Evolutionary conservation across 1,140 invertebrate species (phyloP), one percentile per base, ranked within the genome.

Genomic region (Scaptomyza hsui): DNA sequence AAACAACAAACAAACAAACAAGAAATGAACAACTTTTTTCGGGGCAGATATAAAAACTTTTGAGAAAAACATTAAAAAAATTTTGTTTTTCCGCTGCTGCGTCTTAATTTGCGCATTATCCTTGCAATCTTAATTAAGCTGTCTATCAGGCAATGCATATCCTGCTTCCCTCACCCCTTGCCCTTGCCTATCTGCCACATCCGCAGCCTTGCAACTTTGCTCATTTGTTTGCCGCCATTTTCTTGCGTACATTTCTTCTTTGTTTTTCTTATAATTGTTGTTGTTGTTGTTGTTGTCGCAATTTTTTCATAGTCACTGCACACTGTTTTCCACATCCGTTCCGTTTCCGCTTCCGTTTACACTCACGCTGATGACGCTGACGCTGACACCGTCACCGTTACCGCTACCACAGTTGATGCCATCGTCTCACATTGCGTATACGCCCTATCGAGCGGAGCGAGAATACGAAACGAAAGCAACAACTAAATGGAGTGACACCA

Each of bases 41-140:
- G 15, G 13, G 16, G 13, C 16, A 18, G 13, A 21, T 13, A 32
- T 10, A 15, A 21, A 26, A 55, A 55, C 4, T 42, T 56, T 51
- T 29, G 24, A 60, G 37, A 37, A n/a, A 37, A n/a, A 37, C 26
- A 29, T 29, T 29, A 29, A 29, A 29, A 29, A 9, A 1, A 2
- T 19, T 13, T 24, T 32, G 42, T 51, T 65, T 44, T 53, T 32
- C 18, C 65, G 49, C 60, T 45, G 48, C 70, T 68, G 63, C 64
- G 53, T 77, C 63, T 77, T 78, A 68, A 78, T 73, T 73, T 78
- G 62, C 37, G 49, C 75, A 78, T 78, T 78, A 78, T 77, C 76
- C 64, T 64, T 24, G 57, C 71, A 56, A 74, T 79, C 75, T 79
- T 79, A 79, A 79, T 78, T 64, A 74, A 78, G 64, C 56, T 78